These are phyloP conservation scores for Gallinago solitaria DNA, from an alignment of 2,797 vertebrate species.

Conservation along the genomic window DNA sequence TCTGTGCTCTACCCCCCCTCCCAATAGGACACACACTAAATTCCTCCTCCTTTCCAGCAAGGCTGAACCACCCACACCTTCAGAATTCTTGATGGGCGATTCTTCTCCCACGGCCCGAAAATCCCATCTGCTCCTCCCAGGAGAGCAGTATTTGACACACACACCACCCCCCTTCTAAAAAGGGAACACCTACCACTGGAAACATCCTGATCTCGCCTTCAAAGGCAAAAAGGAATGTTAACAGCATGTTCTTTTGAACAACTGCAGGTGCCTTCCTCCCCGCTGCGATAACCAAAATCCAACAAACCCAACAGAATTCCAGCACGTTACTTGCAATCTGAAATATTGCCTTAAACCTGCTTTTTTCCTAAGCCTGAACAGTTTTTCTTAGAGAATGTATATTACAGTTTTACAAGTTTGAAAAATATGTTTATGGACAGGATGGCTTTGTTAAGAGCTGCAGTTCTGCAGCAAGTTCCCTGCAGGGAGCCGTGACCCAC, in stretches of 20 bases:
- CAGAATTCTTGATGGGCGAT: background rate
- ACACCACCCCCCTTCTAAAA: background rate
- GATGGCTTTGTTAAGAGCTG: background rate
- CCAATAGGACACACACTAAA: background rate
- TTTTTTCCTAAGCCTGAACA: background rate
- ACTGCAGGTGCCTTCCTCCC: background rate
- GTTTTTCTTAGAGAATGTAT: background rate
- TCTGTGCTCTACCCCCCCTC: background rate
- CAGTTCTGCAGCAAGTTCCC: background rate
- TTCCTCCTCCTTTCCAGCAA: slow-evolving; percentile 22
- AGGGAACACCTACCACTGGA: background rate
- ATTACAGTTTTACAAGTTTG: background rate
- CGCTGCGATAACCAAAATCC: background rate
- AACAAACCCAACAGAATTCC: background rate
- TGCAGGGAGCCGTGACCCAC: accelerated
- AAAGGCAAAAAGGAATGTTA: background rate
- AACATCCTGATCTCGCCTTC: background rate
- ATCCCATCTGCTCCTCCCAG: background rate
- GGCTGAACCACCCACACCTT: slow-evolving; percentile 31
- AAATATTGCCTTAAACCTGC: background rate
- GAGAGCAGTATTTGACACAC: background rate
- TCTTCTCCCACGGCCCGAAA: background rate
- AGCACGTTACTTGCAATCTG: background rate
- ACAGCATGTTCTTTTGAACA: background rate
- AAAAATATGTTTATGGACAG: background rate